Percentiles rank a stretch among this genome's conserved stretches.
Conservation (phyloP, 2,888 invertebrate species). For the Lasioglossum lativentre region DNA sequence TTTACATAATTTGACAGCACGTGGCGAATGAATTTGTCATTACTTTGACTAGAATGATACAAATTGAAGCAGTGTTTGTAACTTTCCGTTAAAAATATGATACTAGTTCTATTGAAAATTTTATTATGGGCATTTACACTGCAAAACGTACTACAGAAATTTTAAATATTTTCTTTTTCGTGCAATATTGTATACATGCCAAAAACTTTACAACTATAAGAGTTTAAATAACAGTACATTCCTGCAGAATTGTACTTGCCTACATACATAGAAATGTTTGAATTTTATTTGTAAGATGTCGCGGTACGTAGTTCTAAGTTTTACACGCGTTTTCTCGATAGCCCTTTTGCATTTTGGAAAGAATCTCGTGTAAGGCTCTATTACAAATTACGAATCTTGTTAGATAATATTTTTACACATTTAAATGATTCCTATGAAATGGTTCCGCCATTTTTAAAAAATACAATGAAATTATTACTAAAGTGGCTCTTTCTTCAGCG, state of each 20-base stretch:
- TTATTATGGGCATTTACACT: constrained; percentile 42
- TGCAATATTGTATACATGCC: constrained; percentile 27
- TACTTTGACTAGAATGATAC: constrained; percentile 22
- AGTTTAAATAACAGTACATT: constrained; percentile 32
- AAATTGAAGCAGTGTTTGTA: constrained; percentile 9
- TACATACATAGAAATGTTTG: constrained; percentile 30
- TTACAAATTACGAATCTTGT: neutral
- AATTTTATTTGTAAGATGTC: constrained; percentile 36
- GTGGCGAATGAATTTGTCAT: neutral
- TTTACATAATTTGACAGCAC: constrained; percentile 39
- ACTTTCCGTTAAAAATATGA: constrained; percentile 15
- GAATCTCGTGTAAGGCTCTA: neutral
- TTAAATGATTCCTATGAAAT: constrained; percentile 40
- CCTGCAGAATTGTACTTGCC: constrained; percentile 41
- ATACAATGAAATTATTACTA: constrained; percentile 13
- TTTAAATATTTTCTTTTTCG: constrained; percentile 7
- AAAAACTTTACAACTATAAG: constrained; percentile 14
- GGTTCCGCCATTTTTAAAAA: constrained; percentile 12
- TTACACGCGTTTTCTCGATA: constrained; percentile 18
- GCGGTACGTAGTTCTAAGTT: constrained; percentile 15
- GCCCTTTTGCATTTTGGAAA: constrained; percentile 21
- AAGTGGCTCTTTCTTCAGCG: neutral
- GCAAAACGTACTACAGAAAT: neutral
- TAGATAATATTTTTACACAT: constrained; percentile 37
- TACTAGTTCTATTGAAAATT: constrained; percentile 6